Evolutionary conservation across 2,113 vertebrate genomes (phyloP), one percentile per base, ranked within the genome.

Genomic region (Chrysochloris asiatica): DNA sequence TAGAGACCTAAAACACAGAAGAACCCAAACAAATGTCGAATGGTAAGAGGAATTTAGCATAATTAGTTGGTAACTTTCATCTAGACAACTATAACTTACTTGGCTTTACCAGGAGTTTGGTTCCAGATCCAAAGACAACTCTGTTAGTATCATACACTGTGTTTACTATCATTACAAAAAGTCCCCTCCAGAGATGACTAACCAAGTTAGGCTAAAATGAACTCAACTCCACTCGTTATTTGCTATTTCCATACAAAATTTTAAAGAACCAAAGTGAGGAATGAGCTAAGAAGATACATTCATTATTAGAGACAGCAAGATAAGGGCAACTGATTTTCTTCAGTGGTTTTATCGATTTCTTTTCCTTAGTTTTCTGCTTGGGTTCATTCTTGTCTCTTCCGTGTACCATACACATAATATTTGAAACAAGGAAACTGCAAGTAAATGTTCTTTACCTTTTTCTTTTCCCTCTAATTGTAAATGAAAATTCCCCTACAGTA

Each of bases 261-360:
- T 28, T n/a, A n/a, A 22, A 89, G 63, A 87, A 87, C 73, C 63
- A 77, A 83, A 90, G 86, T 92, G 93, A 95, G 73, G 78, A 92
- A 95, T 80, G 92, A 92, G 63, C 83, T 41, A 33, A 87, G 86
- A 89, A 86, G 89, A 89, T 86, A 89, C 90, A 96, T 95, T 95
- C 89, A 89, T 97, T 95, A 94, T 93, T 82, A 91, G 69, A 94
- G 96, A 95, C 93, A 96, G 93, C 67, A 28, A 77, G 94, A 89
- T 87, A 95, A 96, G 93, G 95, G 84, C 84, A 89, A 77, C 96
- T 91, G 91, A 93, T 83, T 93, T 93, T 95, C 91, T 87, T 88
- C 84, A 89, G 89, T 86, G 91, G 75, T 94, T 91, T 86, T 77
- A 95, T 94, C 30, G 90, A 96, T 96, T 95, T 95, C 86, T 87